phyloP scores from a whole-genome alignment of 2,797 vertebrate species.

The Anableps anableps region DNA sequence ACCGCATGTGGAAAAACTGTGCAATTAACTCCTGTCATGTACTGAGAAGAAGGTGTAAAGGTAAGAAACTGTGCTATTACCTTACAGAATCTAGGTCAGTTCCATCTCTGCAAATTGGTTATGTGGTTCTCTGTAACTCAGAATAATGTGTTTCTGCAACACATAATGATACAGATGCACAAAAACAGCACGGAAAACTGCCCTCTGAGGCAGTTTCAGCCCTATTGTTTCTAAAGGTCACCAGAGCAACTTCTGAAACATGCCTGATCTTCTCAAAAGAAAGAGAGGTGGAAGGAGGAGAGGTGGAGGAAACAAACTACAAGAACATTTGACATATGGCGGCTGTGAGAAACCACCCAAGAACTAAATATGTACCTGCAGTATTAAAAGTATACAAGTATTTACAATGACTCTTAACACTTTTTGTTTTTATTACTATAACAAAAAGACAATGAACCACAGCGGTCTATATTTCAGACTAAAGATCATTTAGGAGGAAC shows the following conservation, averaged over 20 bases:
- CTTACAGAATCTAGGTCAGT: conserved; percentile 5
- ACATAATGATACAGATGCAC: conserved; percentile 13
- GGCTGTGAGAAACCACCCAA: conserved; percentile 45
- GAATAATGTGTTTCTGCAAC: not conserved
- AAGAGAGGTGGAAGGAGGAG: conserved; percentile 44
- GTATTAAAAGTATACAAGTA: conserved; percentile 12
- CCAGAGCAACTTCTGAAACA: conserved; percentile 64
- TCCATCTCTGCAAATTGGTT: conserved; percentile 5
- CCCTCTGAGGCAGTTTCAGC: conserved; percentile 56
- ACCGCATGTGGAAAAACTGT: conserved; percentile 23
- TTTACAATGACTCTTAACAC: not conserved
- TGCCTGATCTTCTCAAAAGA: conserved; percentile 59
- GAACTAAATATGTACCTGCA: conserved; percentile 37
- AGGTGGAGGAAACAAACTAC: conserved; percentile 43
- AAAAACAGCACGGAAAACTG: conserved; percentile 25
- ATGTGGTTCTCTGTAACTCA: conserved; percentile 22
- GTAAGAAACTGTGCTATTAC: conserved; percentile 15
- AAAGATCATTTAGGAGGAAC: not conserved
- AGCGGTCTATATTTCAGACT: too few species aligned
- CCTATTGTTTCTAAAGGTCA: conserved; percentile 78
- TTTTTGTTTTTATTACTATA: not conserved
- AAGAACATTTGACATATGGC: conserved; percentile 58
- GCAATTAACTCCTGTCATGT: conserved; percentile 11
- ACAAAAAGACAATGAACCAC: not conserved
- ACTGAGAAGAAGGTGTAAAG: conserved; percentile 7